Base-by-base conservation (phyloP, 2,113 vertebrate genomes). In the Bubo blakistoni region DNA sequence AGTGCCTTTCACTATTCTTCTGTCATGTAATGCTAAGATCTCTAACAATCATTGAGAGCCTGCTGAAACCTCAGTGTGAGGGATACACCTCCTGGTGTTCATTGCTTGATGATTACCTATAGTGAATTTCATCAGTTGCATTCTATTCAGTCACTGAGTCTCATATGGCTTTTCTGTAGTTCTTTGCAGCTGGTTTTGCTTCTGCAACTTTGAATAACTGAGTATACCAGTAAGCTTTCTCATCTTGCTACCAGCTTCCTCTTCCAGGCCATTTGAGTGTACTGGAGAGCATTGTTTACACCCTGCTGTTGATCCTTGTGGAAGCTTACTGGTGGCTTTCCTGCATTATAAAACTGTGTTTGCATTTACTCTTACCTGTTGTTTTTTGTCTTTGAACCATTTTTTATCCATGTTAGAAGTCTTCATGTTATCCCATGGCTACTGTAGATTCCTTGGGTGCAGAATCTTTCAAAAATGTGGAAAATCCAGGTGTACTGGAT, bases 21-120 rank as follows among this genome's bases (percentile, higher is more conserved):
- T 85, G 21, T 67, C 19, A 42, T 2, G 0, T 67, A n/a, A 47
- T 52, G 34, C 58, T 22, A 32, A 72, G 29, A 34, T 77, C 25
- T 57, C n/a, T 22, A 72, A 38, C 21, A 57, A 57, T 34, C 5
- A 9, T 18, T 52, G 58, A 24, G 20, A 49, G 10, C 65, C 27
- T 44, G 9, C 46, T 71, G 57, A 66, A 84, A 46, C 27, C 18
- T 83, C 27, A 61, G 5, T 29, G 29, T 67, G 7, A 71, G n/a
- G 1, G 0, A 49, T 17, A 13, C 2, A 0, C 12, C 14, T 80
- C 59, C n/a, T 10, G 4, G 25, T 82, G 34, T 29, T 67, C 10
- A 4, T 16, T 57, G 52, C 29, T 70, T 19, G 27, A 59, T 58
- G 6, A 36, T 73, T 78, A 27, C 14, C 26, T 54, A 0, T 27